Base-by-base conservation (phyloP, 2,888 invertebrate genomes). In the Drosophila robusta region DNA sequence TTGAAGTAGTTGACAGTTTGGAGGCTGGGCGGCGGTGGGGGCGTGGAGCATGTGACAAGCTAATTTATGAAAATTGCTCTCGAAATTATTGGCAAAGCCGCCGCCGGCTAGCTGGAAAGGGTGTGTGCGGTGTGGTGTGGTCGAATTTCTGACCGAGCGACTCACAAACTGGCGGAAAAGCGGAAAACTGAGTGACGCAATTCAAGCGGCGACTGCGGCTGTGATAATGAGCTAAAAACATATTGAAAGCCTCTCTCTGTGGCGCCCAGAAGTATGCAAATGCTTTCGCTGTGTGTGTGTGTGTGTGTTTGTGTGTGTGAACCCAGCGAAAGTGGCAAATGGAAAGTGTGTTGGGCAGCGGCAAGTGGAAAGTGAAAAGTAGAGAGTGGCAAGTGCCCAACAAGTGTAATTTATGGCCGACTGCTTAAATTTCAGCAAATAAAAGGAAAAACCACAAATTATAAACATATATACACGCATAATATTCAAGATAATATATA, bases 1-100 rank as follows among this genome's bases (percentile, higher is more conserved):
- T 65, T 77, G 63, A 85, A 89, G 86, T 74, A 85, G 88, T 86
- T 82, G 89, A 73, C 87, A 78, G 73, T 70, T 52, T 51, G 61
- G 45, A 46, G 75, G 54, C 55, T 45, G 51, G 24, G 29, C 16
- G 34, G n/a, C n/a, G n/a, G n/a, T 9, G 11, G 24, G 36, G 14
- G 73, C 58, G 54, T 29, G 34, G 12, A 63, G 75, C 67, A 47
- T 58, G 71, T 56, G 66, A 70, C 73, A 72, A 70, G 86, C 86
- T 89, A 86, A 86, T 86, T 87, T 89, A 89, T 81, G 89, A 89
- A 86, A 86, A 86, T 89, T 89, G 80, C 79, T 76, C 69, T 68
- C 75, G 73, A 85, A 87, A 86, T 82, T 89, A 89, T 89, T 89
- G 89, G 69, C 79, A 66, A 81, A 64, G 68, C 66, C 38, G 61